Evolutionary conservation across 2,797 vertebrate species (phyloP).

Genomic region (Thamnophis elegans): DNA sequence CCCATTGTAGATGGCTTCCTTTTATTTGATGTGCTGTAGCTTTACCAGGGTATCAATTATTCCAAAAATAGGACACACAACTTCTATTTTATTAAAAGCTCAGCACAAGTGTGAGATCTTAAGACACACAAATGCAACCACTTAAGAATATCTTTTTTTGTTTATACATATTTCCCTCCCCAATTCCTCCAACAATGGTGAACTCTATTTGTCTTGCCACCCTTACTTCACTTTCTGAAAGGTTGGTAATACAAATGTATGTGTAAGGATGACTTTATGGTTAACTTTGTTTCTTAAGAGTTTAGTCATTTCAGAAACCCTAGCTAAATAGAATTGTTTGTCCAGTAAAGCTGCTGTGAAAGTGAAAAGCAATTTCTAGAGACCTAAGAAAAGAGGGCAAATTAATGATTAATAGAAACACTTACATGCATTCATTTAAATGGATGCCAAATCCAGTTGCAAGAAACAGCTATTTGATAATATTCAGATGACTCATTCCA

Average conservation of each 20-base stretch:
- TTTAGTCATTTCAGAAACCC: conserved; percentile 10
- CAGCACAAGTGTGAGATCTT: conserved; percentile 26
- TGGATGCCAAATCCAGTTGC: not conserved
- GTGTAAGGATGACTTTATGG: conserved; percentile 10
- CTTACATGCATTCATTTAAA: conserved; percentile 9
- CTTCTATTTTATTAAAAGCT: conserved; percentile 58
- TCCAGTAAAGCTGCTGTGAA: conserved; percentile 37
- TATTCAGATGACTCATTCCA: not conserved
- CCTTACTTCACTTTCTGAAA: not conserved
- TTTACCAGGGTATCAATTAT: conserved; percentile 28
- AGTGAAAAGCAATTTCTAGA: conserved; percentile 49
- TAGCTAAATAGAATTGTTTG: conserved; percentile 37
- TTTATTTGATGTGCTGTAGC: not conserved
- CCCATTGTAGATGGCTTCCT: not conserved
- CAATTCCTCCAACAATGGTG: conserved; percentile 1
- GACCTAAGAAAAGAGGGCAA: conserved; percentile 36
- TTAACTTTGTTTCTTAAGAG: conserved; percentile 37
- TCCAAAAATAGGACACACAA: conserved; percentile 52
- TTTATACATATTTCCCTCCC: not conserved
- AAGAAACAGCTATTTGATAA: not conserved
- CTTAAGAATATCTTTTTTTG: conserved; percentile 11
- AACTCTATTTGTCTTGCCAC: not conserved
- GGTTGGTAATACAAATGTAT: not conserved
- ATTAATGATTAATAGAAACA: conserved; percentile 55
- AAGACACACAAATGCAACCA: conserved; percentile 22